Percentiles rank a stretch among this genome's conserved stretches.
Conservation (phyloP, 2,797 vertebrate genomes). For the Centroberyx gerrardi region DNA sequence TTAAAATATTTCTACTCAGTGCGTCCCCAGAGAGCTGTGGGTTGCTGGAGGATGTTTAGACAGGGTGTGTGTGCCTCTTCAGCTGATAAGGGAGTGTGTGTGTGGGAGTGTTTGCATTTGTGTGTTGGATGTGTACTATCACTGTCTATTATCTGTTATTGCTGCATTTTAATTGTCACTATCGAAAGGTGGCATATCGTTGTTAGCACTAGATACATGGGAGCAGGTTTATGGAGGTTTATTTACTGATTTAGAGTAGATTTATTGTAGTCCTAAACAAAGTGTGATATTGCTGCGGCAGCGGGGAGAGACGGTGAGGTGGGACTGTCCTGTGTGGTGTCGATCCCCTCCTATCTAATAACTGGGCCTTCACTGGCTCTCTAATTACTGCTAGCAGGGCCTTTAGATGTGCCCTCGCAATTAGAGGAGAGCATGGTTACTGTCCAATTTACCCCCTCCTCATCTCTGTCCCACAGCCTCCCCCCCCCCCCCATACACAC, state of each 20-base stretch:
- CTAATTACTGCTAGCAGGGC: conserved; percentile 78
- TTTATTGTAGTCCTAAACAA: conserved; percentile 11
- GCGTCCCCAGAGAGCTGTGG: conserved; percentile 10
- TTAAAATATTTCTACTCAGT: conserved; percentile 15
- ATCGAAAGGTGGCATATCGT: background rate
- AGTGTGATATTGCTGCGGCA: background rate
- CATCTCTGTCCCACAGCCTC: conserved; percentile 29
- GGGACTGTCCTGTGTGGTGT: conserved; percentile 53
- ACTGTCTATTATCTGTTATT: background rate
- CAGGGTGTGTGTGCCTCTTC: conserved; percentile 24
- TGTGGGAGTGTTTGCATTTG: background rate
- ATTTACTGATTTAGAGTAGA: conserved; percentile 17
- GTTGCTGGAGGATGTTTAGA: conserved; percentile 55
- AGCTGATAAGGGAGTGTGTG: conserved; percentile 24
- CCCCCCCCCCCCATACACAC: conserved; percentile 22
- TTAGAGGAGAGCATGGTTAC: conserved; percentile 78
- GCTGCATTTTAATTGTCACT: background rate
- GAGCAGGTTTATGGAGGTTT: conserved; percentile 13
- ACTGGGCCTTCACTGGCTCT: conserved; percentile 56
- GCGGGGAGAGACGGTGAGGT: conserved; percentile 29
- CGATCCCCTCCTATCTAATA: conserved; percentile 70
- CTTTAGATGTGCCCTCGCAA: conserved; percentile 79
- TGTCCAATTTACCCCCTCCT: conserved; percentile 70
- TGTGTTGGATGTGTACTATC: background rate
- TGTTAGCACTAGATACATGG: background rate